These are phyloP conservation scores for Chloromyia formosa DNA, from an alignment of 2,888 invertebrate genomes.

Conservation along the genomic window DNA sequence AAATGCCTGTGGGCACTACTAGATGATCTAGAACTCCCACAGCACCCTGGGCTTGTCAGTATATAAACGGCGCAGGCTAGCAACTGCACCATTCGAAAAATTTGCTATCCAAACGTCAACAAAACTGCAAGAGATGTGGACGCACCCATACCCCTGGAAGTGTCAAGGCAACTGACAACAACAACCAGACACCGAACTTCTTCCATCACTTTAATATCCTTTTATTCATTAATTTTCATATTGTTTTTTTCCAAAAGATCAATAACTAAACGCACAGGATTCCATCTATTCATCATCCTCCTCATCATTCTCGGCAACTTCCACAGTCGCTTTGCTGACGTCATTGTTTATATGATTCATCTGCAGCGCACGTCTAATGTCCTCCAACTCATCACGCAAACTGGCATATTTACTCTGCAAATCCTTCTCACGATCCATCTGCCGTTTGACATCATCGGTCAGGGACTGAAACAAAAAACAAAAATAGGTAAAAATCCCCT, in stretches of 20 bases:
- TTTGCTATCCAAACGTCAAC: too few relatives aligned
- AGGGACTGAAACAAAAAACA: slow-evolving; percentile 70
- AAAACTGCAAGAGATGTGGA: too few relatives aligned
- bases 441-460: slow-evolving; percentile 90
- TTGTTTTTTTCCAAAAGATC: neutral
- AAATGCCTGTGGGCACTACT: too few relatives aligned
- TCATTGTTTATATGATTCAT: neutral
- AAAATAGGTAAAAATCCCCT: neutral
- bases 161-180: too few relatives aligned
- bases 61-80: too few relatives aligned
- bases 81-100: too few relatives aligned
- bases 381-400: slow-evolving; percentile 72
- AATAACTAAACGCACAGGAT: neutral
- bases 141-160: too few relatives aligned
- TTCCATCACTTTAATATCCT: neutral
- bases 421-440: slow-evolving; percentile 88
- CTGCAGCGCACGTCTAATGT: slow-evolving; percentile 53
- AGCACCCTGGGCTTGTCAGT: too few relatives aligned
- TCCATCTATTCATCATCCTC: neutral
- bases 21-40: too few relatives aligned
- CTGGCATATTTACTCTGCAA: slow-evolving; percentile 85
- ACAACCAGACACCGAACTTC: too few relatives aligned
- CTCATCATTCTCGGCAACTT: neutral
- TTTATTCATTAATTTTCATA: neutral
- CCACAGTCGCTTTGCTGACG: neutral